Evolutionary conservation across 2,888 invertebrate species (phyloP), one percentile per base, ranked within the genome.

Genomic region (Rhagophthalmus giganteus): DNA sequence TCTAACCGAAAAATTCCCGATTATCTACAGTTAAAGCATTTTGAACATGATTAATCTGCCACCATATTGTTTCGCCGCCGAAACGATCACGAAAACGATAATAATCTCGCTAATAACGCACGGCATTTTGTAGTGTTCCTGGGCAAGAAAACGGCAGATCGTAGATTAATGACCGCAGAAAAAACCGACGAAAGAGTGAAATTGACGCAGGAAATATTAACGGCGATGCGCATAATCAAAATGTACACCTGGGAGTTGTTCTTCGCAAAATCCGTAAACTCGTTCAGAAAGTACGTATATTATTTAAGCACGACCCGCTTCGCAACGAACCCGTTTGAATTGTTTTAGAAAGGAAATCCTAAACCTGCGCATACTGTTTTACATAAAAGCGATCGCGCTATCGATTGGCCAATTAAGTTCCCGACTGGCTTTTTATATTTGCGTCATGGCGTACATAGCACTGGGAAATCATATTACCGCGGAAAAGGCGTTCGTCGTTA

Each of bases 141-240:
- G 8, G 78, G 61, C 10, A 55, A 49, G 38, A 49, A 58, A 47
- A 41, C 62, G 0, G 52, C 58, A 8, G 46, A 44, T 24, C 57
- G 48, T 15, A 15, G 54, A 31, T 9, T 50, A n/a, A 54, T 44
- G 54, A 45, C 50, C 34, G 31, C 49, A 24, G 16, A 85, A 8
- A 80, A 89, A 42, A 94, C 94, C 0, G 95, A 96, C 73, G 89
- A 92, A 69, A 81, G 95, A 45, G 89, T 95, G 8, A 82, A 91
- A 3, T 78, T 94, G 32, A 94, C 94, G 85, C 93, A 90, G 66
- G 95, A 96, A 75, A 85, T 90, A 33, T 82, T 92, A 26, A 82
- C 83, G 2, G 90, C 90, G 0, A 91, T 93, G 65, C 84, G 88
- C 66, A 88, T 91, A 9, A 89, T 93, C 66, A 93, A 93, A 77